A percentile compares a stretch with the other conserved stretches of the same genome.
These are phyloP conservation scores for Alaudala cheleensis DNA, from an alignment of 2,113 vertebrate genomes.

Conservation along the genomic window DNA sequence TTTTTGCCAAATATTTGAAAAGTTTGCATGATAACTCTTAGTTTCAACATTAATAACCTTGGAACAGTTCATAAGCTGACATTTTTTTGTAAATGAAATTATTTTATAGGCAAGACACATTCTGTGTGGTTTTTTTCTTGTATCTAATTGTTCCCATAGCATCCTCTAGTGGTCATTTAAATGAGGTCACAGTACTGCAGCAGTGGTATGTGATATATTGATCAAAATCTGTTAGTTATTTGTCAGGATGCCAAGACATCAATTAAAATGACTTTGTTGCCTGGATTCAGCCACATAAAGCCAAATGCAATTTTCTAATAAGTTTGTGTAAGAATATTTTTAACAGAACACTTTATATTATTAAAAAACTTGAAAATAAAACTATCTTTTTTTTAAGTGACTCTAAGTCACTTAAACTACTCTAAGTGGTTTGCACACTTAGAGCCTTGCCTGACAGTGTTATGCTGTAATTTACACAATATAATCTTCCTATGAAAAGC, in stretches of 20 bases:
- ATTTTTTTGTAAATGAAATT: neutral
- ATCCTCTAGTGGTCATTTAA: conserved; percentile 66
- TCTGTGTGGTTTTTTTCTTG: neutral
- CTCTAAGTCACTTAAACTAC: too few relatives aligned
- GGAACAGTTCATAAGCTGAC: neutral
- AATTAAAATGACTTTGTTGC: neutral
- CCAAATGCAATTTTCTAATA: neutral
- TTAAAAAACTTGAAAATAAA: neutral
- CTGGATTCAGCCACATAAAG: neutral
- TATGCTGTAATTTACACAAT: neutral
- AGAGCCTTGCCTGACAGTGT: neutral
- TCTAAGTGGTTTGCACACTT: neutral
- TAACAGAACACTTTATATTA: neutral
- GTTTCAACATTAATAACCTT: neutral
- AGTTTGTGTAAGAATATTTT: neutral
- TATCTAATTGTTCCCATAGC: conserved; percentile 50
- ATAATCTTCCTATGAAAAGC: neutral
- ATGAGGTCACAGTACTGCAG: neutral
- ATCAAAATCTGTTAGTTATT: neutral
- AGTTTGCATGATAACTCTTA: neutral
- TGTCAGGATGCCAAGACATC: neutral
- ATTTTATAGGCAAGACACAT: neutral
- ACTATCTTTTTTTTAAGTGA: too few relatives aligned
- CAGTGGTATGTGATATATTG: neutral
- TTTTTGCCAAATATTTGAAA: neutral